Conservation (phyloP, 1,140 invertebrate genomes). For the Eufriesea mexicana region DNA sequence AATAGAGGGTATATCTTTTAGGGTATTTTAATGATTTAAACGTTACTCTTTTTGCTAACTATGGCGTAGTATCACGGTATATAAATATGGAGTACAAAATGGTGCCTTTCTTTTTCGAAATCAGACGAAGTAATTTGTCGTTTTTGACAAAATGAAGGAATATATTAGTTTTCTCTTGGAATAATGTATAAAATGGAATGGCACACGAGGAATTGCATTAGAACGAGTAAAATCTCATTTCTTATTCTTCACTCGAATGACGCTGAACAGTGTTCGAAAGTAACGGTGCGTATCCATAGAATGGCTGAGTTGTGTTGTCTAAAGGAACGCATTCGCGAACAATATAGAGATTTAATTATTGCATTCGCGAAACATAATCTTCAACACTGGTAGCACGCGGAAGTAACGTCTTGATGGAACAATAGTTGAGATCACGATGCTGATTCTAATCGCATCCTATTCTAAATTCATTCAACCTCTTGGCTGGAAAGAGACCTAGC, state of each 20-base stretch:
- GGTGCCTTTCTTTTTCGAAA: too few species aligned
- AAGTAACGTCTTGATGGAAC: constrained; percentile 12
- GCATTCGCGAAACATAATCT: constrained; percentile 11
- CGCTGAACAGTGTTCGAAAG: neutral
- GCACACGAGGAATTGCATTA: too few species aligned
- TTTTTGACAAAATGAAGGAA: too few species aligned
- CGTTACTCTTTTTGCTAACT: too few species aligned
- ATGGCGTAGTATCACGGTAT: too few species aligned
- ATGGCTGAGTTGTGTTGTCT: neutral
- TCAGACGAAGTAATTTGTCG: too few species aligned
- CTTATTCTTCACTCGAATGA: neutral
- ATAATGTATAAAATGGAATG: too few species aligned
- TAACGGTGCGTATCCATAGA: neutral
- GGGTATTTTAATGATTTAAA: too few species aligned
- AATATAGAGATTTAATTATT: neutral
- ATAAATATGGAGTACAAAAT: too few species aligned
- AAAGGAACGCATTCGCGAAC: neutral
- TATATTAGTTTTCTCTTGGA: too few species aligned
- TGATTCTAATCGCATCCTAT: constrained; percentile 9
- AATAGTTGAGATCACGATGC: constrained; percentile 17
- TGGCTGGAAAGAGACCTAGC: neutral
- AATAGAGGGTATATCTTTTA: too few species aligned
- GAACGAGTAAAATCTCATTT: too few species aligned
- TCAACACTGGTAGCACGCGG: constrained; percentile 4
- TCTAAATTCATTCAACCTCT: constrained; percentile 14